Evolutionary conservation across 2,113 vertebrate genomes (phyloP).

Genomic region (Solea solea): DNA sequence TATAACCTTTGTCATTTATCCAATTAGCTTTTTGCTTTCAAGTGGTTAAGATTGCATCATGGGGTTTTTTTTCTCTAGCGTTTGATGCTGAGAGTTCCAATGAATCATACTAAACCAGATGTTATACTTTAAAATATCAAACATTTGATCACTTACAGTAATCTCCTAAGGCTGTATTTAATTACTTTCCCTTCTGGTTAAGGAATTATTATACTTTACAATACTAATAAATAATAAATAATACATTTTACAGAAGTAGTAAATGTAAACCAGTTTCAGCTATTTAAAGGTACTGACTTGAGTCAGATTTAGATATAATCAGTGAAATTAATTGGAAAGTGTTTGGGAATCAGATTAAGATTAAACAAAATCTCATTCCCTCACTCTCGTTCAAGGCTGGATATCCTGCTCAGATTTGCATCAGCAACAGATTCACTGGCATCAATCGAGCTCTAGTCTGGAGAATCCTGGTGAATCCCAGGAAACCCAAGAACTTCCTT

Average conservation of each 20-base stretch:
- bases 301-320: too few relatives aligned
- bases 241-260: constrained; percentile 1
- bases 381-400: constrained; percentile 36
- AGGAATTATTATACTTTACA: constrained; percentile 1
- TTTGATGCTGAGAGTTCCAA: constrained; percentile 27
- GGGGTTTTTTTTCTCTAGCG: not conserved
- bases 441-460: constrained; percentile 48
- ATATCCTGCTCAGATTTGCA: constrained; percentile 30
- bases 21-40: constrained; percentile 39
- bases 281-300: not conserved
- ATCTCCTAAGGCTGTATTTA: not conserved
- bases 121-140: not conserved
- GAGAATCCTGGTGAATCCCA: constrained; percentile 67
- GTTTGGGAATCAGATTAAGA: constrained; percentile 37
- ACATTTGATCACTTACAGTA: not conserved
- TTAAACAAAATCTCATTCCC: constrained; percentile 26
- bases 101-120: constrained; percentile 5
- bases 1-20: constrained; percentile 46
- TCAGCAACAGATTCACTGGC: constrained; percentile 30
- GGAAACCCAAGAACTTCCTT: constrained; percentile 60
- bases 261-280: not conserved
- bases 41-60: constrained; percentile 1
- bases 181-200: not conserved
- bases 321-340: not conserved
- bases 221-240: constrained; percentile 1